Evolutionary conservation across 1,140 invertebrate species (phyloP).

Genomic region (Drosophila obscura): DNA sequence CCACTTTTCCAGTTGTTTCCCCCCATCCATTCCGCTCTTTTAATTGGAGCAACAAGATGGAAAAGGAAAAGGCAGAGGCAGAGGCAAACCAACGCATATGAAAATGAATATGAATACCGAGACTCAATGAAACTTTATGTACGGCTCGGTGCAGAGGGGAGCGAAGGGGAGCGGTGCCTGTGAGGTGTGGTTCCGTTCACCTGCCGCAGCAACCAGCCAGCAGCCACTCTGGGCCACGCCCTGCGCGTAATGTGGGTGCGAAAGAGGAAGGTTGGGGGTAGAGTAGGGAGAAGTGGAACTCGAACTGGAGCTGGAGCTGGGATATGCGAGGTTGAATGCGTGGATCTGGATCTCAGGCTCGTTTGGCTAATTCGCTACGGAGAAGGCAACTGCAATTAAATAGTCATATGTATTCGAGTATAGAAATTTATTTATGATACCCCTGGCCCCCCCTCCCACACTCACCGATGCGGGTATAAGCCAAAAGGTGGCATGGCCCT

Average conservation of each 20-base stretch:
- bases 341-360: slow-evolving; percentile 19
- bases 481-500: background rate
- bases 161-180: no score
- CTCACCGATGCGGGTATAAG: slow-evolving; percentile 7
- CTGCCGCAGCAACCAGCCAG: slow-evolving; percentile 13
- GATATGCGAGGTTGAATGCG: slow-evolving; percentile 22
- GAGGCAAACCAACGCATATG: background rate
- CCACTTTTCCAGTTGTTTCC: slow-evolving; percentile 41
- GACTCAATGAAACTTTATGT: slow-evolving; percentile 3
- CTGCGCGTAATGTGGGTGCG: slow-evolving; percentile 48
- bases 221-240: slow-evolving; percentile 28
- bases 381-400: slow-evolving; percentile 27
- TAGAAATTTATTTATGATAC: slow-evolving; percentile 37
- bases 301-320: slow-evolving; percentile 7
- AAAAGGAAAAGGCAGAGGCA: background rate
- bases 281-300: background rate
- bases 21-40: slow-evolving; percentile 15
- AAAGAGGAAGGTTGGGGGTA: slow-evolving; percentile 3
- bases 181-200: slow-evolving; percentile 13
- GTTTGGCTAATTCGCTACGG: slow-evolving; percentile 35
- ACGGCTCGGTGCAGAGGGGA: background rate
- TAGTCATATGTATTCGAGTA: slow-evolving; percentile 32
- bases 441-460: background rate
- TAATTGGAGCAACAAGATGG: slow-evolving; percentile 48
- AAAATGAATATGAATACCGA: slow-evolving; percentile 17